These are phyloP conservation scores for Pagrus major DNA, from an alignment of 2,113 vertebrate genomes.

Conservation along the genomic window DNA sequence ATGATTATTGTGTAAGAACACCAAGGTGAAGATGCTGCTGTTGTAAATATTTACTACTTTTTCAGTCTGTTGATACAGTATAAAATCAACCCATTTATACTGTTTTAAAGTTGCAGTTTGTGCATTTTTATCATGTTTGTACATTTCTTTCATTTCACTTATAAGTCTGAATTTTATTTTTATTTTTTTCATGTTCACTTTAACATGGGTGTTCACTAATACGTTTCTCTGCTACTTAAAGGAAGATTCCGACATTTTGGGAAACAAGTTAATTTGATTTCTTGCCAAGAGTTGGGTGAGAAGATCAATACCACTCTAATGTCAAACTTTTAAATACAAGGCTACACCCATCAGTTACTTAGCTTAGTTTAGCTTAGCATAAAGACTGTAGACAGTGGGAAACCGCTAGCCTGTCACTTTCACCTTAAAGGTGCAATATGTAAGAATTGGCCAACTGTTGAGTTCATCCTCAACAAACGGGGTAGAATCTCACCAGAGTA, in stretches of 20 bases:
- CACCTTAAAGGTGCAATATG: no score
- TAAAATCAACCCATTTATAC: conserved; percentile 30
- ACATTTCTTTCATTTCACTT: conserved; percentile 11
- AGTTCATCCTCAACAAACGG: no score
- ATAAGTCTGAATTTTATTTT: conserved; percentile 19
- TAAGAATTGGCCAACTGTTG: no score
- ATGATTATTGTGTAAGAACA: conserved; percentile 32
- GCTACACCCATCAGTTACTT: neutral
- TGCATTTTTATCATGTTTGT: conserved; percentile 26
- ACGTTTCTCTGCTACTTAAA: conserved; percentile 10
- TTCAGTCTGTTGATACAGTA: conserved; percentile 16
- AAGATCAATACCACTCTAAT: neutral
- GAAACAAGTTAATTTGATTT: neutral
- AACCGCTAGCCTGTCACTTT: neutral
- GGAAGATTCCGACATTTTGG: neutral
- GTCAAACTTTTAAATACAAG: neutral
- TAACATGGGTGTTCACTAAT: neutral
- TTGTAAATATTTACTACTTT: conserved; percentile 71
- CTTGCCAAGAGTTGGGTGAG: neutral
- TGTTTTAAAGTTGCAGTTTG: conserved; percentile 13
- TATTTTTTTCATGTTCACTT: conserved; percentile 5
- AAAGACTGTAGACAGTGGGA: neutral
- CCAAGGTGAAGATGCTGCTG: conserved; percentile 60
- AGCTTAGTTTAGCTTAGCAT: conserved; percentile 1
- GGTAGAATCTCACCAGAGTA: no score